These are phyloP conservation scores for Eulemur macaco DNA, from an alignment of 2,113 vertebrate genomes.

Conservation along the genomic window DNA sequence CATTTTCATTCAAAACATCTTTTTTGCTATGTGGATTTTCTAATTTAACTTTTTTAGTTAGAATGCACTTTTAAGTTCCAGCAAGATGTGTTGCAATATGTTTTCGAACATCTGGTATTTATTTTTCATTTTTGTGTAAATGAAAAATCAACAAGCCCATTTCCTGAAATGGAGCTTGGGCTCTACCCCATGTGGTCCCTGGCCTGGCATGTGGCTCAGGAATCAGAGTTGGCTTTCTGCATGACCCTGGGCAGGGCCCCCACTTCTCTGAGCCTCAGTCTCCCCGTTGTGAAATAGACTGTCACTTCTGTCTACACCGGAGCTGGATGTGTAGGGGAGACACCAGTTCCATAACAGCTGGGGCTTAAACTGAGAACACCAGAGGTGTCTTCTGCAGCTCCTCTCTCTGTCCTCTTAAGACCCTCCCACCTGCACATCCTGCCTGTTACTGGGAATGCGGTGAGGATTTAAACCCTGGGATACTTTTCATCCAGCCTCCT, in stretches of 20 bases:
- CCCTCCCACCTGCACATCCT: not conserved
- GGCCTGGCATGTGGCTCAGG: not conserved
- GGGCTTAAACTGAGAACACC: not conserved
- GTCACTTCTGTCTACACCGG: not conserved
- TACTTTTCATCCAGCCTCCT: not conserved
- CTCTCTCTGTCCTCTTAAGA: too few relatives aligned
- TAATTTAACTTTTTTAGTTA: conserved; percentile 46
- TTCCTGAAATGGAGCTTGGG: conserved; percentile 15
- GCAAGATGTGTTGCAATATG: not conserved
- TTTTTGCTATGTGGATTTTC: conserved; percentile 50
- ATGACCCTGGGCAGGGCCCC: not conserved
- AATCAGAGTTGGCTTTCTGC: not conserved
- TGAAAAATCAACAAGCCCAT: conserved; percentile 47
- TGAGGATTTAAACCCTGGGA: not conserved
- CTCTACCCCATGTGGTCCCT: not conserved
- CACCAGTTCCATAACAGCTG: not conserved
- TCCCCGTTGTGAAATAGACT: not conserved
- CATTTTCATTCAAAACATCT: conserved; percentile 66
- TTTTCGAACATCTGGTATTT: conserved; percentile 66
- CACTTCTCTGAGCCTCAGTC: not conserved
- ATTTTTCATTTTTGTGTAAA: conserved; percentile 75
- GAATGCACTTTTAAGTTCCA: conserved; percentile 30
- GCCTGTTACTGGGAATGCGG: not conserved
- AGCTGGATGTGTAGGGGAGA: not conserved
- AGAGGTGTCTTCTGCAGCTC: not conserved